Percentiles rank a stretch among this genome's conserved stretches.
These are phyloP conservation scores for Phasianus colchicus DNA, from an alignment of 2,113 vertebrate species.

Conservation along the genomic window DNA sequence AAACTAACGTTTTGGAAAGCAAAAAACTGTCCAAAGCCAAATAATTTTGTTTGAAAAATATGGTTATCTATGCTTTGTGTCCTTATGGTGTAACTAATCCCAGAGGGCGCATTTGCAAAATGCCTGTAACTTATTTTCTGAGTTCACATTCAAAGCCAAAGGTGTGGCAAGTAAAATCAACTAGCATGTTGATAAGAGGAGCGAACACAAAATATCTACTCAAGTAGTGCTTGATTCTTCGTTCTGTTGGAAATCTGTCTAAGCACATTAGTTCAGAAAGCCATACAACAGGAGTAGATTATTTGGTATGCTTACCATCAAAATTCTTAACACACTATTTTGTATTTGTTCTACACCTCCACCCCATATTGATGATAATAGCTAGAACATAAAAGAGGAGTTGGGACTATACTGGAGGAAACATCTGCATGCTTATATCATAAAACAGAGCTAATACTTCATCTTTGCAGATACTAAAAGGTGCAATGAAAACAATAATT, in stretches of 20 bases:
- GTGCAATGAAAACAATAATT: background rate
- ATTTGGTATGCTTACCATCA: background rate
- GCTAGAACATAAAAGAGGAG: background rate
- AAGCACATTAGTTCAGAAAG: background rate
- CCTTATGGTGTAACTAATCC: background rate
- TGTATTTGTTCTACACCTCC: background rate
- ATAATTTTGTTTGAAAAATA: background rate
- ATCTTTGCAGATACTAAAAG: background rate
- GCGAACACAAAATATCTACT: background rate
- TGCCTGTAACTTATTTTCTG: background rate
- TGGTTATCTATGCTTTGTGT: background rate
- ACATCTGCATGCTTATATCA: background rate
- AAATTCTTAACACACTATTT: background rate
- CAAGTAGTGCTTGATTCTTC: background rate
- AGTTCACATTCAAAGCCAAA: conserved; percentile 3
- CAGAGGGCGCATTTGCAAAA: accelerated
- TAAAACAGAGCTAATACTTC: background rate
- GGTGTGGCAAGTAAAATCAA: background rate
- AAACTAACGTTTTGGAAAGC: background rate
- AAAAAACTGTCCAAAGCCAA: background rate
- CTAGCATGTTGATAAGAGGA: background rate
- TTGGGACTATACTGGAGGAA: background rate
- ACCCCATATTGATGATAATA: background rate
- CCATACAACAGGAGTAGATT: background rate
- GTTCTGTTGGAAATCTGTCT: background rate